Evolutionary conservation across 2,113 vertebrate genomes (phyloP).

Genomic region (Axis porcinus): DNA sequence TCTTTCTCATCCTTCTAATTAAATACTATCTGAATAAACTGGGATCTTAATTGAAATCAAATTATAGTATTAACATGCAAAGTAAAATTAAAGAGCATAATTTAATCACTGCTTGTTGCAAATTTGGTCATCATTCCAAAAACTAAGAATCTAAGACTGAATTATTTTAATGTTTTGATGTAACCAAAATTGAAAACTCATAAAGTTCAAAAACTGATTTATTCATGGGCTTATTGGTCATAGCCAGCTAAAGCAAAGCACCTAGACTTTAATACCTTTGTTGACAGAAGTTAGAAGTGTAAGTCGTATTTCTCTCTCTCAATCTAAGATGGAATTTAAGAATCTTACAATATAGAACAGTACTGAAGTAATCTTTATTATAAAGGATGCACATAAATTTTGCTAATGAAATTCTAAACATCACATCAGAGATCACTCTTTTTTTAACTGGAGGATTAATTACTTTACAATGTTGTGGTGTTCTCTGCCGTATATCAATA

Average conservation of each 20-base stretch:
- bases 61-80: conserved; percentile 46
- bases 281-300: background rate
- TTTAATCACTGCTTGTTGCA: background rate
- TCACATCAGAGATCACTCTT: background rate
- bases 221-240: background rate
- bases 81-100: conserved; percentile 30
- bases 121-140: background rate
- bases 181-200: background rate
- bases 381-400: background rate
- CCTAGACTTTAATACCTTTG: background rate
- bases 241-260: background rate
- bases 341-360: background rate
- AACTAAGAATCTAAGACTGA: background rate
- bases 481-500: background rate
- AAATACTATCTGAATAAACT: conserved; percentile 30
- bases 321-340: background rate
- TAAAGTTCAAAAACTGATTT: background rate
- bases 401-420: background rate
- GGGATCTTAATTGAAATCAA: conserved; percentile 25
- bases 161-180: background rate
- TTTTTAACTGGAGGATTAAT: background rate
- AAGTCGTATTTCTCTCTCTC: background rate
- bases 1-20: conserved; percentile 53
- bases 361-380: background rate
- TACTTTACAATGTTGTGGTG: background rate